Conservation (phyloP, 35 echinoderm and acorn worm genomes). For the Hemicentrotus pulcherrimus region DNA sequence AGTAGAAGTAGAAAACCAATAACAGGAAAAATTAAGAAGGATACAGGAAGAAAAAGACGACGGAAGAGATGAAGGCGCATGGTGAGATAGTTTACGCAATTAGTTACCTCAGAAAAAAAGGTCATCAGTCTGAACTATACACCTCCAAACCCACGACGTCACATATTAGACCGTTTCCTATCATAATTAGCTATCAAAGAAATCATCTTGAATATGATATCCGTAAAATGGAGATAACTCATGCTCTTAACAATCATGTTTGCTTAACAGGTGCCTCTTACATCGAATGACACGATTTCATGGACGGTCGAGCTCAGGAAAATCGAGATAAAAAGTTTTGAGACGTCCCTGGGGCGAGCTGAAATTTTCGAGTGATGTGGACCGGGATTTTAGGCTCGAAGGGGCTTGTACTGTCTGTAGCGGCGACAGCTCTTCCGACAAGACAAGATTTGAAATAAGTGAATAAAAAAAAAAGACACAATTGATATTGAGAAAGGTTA, state of each 20-base stretch:
- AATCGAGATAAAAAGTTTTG: neutral
- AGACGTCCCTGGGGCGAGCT: neutral
- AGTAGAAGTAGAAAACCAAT: neutral
- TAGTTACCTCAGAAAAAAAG: neutral
- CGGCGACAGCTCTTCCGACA: neutral
- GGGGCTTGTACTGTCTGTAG: constrained; percentile 6
- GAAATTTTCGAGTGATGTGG: neutral
- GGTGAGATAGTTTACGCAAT: neutral
- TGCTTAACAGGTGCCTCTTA: neutral
- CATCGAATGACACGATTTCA: neutral
- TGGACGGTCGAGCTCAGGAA: neutral
- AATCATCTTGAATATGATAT: neutral
- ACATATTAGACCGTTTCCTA: neutral
- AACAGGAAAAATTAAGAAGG: neutral
- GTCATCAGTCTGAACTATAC: neutral
- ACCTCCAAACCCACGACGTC: neutral
- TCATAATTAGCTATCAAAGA: constrained; percentile 5
- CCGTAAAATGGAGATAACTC: neutral
- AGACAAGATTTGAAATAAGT: neutral
- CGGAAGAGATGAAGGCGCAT: neutral
- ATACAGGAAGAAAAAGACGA: no score
- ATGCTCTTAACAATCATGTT: neutral
- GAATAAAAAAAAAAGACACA: neutral
- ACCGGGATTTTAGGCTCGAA: neutral
- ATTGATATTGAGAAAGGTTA: neutral